Base-by-base conservation (phyloP, 2,797 vertebrate genomes). In the Microctenopoma lineatum region DNA sequence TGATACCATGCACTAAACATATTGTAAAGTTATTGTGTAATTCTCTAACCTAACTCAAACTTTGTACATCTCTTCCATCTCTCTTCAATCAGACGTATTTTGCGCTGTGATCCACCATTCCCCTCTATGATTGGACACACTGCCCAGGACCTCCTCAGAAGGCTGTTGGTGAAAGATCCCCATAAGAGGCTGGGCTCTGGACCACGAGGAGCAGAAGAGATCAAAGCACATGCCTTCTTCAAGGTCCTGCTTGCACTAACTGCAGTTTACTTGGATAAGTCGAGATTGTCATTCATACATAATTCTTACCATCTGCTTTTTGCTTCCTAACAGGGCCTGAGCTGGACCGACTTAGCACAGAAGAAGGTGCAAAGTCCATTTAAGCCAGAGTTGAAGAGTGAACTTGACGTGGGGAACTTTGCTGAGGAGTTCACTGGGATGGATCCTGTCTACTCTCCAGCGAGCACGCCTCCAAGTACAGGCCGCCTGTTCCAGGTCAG, bases 391-490 rank as follows among this genome's bases (percentile, higher is more conserved):
- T 93, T 97, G 59, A 96, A 96, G 53, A 96, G 91, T 2, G 96
- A 97, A 80, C 92, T 97, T 2, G 96, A 98, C 0, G 94, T 95
- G 34, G 95, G 96, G 44, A 98, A 98, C 90, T 98, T 98, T 72
- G 95, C 96, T 0, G 96, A 97, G 75, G 96, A 98, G 80, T 98
- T 98, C 83, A 98, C 96, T 0, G 95, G 95, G 58, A 95, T 97
- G 93, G 96, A 97, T 41, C 96, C 96, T 0, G 95, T 97, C 34
- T 97, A 97, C 84, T 98, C 96, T 5, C 96, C 96, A 0, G 94
- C 96, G 0, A 95, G 93, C 74, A 96, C 96, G 0, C 96, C 96
- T 3, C 93, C 95, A 7, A 96, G 95, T 86, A 95, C 95, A 5
- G 95, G 95, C 61, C 94, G 95, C 2, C 89, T 97, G 59, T 97